These are phyloP conservation scores for Cordylochernes scorpioides DNA, from an alignment of 2,888 invertebrate species.

Conservation along the genomic window DNA sequence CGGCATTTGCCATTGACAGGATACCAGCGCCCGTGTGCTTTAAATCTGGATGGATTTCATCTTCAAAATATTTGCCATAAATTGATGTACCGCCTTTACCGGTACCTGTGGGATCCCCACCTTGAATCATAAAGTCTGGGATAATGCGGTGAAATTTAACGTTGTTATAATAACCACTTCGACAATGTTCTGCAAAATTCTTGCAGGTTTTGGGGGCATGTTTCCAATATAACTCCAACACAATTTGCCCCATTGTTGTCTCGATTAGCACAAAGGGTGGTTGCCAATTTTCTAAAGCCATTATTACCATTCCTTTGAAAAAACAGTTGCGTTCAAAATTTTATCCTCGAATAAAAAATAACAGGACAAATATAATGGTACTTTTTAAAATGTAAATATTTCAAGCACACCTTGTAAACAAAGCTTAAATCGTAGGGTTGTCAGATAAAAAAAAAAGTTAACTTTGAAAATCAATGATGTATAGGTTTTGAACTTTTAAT, in stretches of 20 bases:
- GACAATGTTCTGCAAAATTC: constrained; percentile 79
- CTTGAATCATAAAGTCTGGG: constrained; percentile 33
- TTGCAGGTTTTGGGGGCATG: constrained; percentile 89
- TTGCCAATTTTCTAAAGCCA: too few relatives aligned
- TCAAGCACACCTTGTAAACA: too few relatives aligned
- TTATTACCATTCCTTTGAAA: too few relatives aligned
- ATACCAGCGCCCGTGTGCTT: constrained; percentile 85
- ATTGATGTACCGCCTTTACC: constrained; percentile 73
- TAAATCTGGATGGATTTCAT: constrained; percentile 74
- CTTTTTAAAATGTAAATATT: too few relatives aligned
- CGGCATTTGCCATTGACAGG: constrained; percentile 92
- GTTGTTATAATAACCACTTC: constrained; percentile 82
- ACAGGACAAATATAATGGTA: too few relatives aligned
- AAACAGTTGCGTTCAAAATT: too few relatives aligned
- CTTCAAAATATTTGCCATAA: constrained; percentile 77
- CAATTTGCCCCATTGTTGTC: constrained; percentile 73
- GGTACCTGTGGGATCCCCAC: constrained; percentile 86
- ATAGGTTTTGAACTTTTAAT: too few relatives aligned
- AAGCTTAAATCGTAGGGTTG: too few relatives aligned
- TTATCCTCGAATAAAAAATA: too few relatives aligned
- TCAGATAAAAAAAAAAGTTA: too few relatives aligned
- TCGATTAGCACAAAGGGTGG: constrained; percentile 53
- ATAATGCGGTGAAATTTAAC: constrained; percentile 90
- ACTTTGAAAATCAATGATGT: too few relatives aligned
- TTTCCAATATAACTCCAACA: constrained; percentile 88